phyloP scores from a whole-genome alignment of 2,113 vertebrate genomes.

The Pithys albifrons region DNA sequence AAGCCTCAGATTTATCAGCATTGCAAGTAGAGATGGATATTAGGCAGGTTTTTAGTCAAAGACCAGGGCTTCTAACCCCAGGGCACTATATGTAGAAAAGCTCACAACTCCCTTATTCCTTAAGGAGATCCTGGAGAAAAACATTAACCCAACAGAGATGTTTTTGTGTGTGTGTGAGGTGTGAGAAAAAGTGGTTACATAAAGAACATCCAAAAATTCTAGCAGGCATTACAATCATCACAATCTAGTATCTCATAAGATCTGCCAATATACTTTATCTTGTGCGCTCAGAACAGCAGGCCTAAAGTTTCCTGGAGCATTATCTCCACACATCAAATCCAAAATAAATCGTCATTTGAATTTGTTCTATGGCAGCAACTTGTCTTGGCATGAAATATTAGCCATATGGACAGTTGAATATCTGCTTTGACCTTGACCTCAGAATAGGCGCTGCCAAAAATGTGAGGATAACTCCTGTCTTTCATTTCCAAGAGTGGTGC shows the following conservation, averaged over 20 bases:
- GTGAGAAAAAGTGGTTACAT: background rate
- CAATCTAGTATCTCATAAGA: background rate
- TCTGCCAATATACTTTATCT: background rate
- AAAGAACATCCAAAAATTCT: background rate
- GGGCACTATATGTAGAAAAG: background rate
- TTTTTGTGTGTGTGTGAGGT: background rate
- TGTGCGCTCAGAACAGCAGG: background rate
- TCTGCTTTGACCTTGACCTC: conserved; percentile 66
- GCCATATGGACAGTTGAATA: conserved; percentile 50
- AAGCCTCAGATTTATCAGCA: background rate
- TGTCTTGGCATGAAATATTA: conserved; percentile 51
- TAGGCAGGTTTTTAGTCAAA: background rate
- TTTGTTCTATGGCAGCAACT: conserved; percentile 46
- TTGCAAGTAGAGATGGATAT: background rate
- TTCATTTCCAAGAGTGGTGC: conserved; percentile 1
- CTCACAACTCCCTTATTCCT: background rate
- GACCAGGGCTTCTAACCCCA: background rate
- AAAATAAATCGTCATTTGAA: conserved; percentile 17
- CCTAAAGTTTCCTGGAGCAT: background rate
- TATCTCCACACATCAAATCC: background rate
- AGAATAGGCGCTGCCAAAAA: background rate
- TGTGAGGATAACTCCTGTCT: background rate
- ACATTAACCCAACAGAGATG: background rate
- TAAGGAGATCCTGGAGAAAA: background rate
- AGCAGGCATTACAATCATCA: background rate